Percentiles rank a stretch among this genome's conserved stretches.
Conservation (phyloP, 2,113 vertebrate genomes). For the Dromaius novaehollandiae region DNA sequence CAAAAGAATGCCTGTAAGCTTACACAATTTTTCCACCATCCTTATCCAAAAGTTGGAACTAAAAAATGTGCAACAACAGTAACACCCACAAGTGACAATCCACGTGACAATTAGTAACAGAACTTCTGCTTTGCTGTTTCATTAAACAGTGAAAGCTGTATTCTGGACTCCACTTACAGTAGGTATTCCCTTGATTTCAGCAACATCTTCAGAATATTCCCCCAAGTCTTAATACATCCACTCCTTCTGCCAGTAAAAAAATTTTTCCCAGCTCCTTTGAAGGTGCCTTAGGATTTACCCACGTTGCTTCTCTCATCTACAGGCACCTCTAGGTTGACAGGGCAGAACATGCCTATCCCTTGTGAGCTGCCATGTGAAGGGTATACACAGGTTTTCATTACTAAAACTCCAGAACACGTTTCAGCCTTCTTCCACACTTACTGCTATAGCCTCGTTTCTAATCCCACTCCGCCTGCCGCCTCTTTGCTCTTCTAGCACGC, state of each 20-base stretch:
- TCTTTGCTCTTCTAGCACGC: background rate
- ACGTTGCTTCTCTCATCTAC: background rate
- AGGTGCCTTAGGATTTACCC: background rate
- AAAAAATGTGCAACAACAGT: background rate
- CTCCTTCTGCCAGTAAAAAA: background rate
- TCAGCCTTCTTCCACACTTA: background rate
- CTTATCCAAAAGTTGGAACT: background rate
- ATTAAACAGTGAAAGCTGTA: background rate
- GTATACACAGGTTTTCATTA: background rate
- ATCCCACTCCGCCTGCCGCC: background rate
- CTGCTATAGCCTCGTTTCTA: background rate
- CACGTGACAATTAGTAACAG: background rate
- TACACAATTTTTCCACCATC: background rate
- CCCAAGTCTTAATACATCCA: background rate
- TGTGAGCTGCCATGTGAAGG: fast-evolving
- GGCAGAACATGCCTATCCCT: background rate
- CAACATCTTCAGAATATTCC: background rate
- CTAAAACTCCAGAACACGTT: background rate
- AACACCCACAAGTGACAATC: background rate
- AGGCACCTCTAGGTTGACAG: background rate
- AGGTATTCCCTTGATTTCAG: background rate
- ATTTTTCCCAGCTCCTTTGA: background rate
- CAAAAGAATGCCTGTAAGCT: background rate
- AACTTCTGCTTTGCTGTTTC: background rate
- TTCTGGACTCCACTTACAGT: background rate